Base-by-base conservation (phyloP, 2,113 vertebrate species). In the Cyrtonyx montezumae region DNA sequence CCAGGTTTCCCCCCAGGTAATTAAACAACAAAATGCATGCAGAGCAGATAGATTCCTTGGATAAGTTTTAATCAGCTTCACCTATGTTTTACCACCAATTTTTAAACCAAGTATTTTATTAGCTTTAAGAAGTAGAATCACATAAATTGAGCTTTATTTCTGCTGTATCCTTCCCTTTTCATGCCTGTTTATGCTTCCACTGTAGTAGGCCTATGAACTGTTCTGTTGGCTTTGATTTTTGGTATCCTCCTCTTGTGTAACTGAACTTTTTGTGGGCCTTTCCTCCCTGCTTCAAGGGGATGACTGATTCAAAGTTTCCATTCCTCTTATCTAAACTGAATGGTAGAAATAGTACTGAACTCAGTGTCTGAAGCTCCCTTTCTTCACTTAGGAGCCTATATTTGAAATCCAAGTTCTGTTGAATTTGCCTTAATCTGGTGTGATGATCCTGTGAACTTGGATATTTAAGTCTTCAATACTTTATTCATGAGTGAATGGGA, bases 381-480 rank as follows among this genome's bases (percentile, higher is more conserved):
- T 65, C 8, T 43, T 89, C 34, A 25, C 0, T 36, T 18, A 17
- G 9, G 48, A 66, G 30, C 13, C 62, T n/a, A 15, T 0, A 0
- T 53, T 83, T 76, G 62, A 75, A 63, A 82, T 79, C 55, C 10
- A 59, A 55, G 84, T 78, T 84, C 56, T 65, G 15, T 56, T 79
- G 19, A 67, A 28, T 79, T 63, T 84, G 15, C 46, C 22, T n/a
- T 87, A 16, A 51, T 75, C 34, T 79, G 40, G 94, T 87, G 42
- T 40, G 30, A 3, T 1, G 13, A 28, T 82, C 73, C 36, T 42
- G 19, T 85, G 21, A 87, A 73, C 58, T 84, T 75, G 36, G 84
- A 40, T 91, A 66, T 66, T 92, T 61, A 88, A 84, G 71, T 84
- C 23, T 43, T 4, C 13, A 56, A 13, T 71, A 36, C 17, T 81